Percentiles rank a stretch among this genome's conserved stretches.
Conservation (phyloP, 2,888 invertebrate species). For the Sicus ferrugineus region DNA sequence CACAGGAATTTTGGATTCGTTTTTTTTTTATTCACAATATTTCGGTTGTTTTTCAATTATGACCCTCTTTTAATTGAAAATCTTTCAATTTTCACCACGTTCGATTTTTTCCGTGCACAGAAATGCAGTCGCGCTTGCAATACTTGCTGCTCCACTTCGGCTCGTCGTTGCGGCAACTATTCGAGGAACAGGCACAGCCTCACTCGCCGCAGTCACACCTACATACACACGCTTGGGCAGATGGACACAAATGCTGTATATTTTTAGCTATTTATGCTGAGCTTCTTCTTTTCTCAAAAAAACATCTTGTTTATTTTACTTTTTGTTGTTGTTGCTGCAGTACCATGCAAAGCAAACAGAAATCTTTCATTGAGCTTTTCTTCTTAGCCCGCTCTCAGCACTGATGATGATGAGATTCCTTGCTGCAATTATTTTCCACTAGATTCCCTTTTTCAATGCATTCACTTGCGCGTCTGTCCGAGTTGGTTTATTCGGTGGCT, state of each 20-base stretch:
- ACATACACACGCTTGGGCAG: background rate
- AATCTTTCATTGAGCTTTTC: conserved; percentile 12
- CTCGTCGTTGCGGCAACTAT: background rate
- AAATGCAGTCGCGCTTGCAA: conserved; percentile 4
- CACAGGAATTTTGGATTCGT: background rate
- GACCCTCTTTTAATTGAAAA: background rate
- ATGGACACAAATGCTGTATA: conserved; percentile 11
- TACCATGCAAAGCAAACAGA: conserved; percentile 17
- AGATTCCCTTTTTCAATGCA: background rate
- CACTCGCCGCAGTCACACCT: background rate
- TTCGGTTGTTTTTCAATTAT: background rate
- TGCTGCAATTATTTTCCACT: background rate
- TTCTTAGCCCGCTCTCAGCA: conserved; percentile 11
- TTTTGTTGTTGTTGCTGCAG: conserved; percentile 14
- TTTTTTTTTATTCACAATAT: background rate
- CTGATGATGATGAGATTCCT: conserved; percentile 1
- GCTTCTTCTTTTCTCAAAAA: conserved; percentile 27
- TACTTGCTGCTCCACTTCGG: conserved; percentile 17
- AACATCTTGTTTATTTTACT: conserved; percentile 31
- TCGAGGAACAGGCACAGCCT: conserved; percentile 18
- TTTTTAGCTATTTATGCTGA: conserved; percentile 30
- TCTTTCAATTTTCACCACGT: background rate
- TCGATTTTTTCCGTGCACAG: conserved; percentile 18
- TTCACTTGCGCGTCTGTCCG: conserved; percentile 7
- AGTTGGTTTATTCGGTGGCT: conserved; percentile 1